phyloP scores from a whole-genome alignment of 2,888 invertebrate species.

The Lottia gigantea region DNA sequence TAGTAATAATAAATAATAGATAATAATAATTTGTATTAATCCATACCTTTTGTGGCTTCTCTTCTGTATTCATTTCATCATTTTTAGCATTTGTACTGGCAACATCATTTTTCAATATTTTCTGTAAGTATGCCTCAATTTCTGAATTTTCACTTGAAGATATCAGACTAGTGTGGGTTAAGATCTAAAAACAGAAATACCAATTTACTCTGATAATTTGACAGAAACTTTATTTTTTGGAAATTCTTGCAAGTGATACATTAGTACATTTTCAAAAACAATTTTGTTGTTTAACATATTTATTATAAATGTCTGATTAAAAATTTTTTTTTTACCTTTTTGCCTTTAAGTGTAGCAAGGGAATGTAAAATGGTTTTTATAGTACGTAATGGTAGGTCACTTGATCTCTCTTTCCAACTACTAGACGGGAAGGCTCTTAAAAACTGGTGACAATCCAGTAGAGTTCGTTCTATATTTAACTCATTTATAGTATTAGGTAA shows the following conservation, averaged over 20 bases:
- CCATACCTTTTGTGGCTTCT: constrained; percentile 39
- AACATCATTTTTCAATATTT: constrained; percentile 52
- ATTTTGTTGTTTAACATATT: no score
- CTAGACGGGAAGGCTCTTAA: constrained; percentile 86
- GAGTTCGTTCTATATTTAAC: constrained; percentile 69
- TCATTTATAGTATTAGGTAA: constrained; percentile 79
- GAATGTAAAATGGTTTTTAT: constrained; percentile 94
- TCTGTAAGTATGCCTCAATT: constrained; percentile 85
- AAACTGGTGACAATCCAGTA: constrained; percentile 88
- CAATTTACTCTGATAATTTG: no score
- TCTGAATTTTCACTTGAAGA: constrained; percentile 82
- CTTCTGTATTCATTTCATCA: constrained; percentile 38
- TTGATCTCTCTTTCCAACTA: constrained; percentile 86
- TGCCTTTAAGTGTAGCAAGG: constrained; percentile 88
- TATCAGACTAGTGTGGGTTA: constrained; percentile 75
- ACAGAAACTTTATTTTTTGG: no score
- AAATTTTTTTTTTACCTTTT: constrained; percentile 68
- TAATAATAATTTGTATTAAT: no score
- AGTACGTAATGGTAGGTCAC: constrained; percentile 83
- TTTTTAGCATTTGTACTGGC: constrained; percentile 40
- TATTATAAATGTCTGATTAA: no score
- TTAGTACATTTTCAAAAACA: no score
- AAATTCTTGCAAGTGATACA: no score
- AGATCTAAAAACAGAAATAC: constrained; percentile 70
- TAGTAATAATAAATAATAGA: no score